Conservation (phyloP, 2,888 invertebrate species). For the Cantharis rufa region DNA sequence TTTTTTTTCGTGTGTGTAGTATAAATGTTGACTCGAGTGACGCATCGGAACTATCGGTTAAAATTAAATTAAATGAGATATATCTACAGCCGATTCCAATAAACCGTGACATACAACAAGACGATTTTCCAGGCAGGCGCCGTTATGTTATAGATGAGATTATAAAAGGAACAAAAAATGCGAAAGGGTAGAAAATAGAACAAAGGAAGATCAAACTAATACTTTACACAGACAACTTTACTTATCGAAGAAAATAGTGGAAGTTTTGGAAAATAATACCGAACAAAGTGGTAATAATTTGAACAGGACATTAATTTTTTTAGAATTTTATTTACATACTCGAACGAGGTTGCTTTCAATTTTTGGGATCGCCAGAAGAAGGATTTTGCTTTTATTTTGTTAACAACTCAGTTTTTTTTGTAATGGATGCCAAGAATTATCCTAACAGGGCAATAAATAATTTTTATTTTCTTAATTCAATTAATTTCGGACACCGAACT, state of each 20-base stretch:
- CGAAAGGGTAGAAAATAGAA: neutral
- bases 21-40: neutral
- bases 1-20: neutral
- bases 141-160: conserved; percentile 4
- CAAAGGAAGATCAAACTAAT: neutral
- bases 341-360: neutral
- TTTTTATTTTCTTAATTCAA: neutral
- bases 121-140: neutral
- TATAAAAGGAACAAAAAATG: neutral
- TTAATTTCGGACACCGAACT: neutral
- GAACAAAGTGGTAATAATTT: neutral
- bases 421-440: neutral
- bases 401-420: neutral
- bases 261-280: neutral
- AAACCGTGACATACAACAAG: neutral
- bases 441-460: neutral
- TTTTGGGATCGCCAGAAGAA: neutral
- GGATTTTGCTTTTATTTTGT: neutral
- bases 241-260: conserved; percentile 2
- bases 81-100: neutral
- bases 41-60: neutral
- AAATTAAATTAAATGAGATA: neutral
- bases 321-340: neutral
- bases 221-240: neutral
- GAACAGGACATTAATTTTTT: neutral